Base-by-base conservation (phyloP, 2,113 vertebrate species). In the Catharus bicknelli region DNA sequence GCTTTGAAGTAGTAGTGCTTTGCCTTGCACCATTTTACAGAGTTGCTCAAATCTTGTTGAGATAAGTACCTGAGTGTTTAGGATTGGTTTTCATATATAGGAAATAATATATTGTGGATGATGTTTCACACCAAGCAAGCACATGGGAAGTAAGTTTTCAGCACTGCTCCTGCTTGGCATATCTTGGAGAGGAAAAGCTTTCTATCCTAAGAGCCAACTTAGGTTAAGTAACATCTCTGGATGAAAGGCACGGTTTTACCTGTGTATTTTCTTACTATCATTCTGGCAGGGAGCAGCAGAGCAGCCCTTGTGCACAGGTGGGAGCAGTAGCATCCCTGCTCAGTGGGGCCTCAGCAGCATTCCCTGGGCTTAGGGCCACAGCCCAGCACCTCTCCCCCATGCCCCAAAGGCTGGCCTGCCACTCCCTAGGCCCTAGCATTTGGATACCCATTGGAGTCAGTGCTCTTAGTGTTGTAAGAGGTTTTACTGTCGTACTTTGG, bases 341-440 rank as follows among this genome's bases (percentile, higher is more conserved):
- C 18, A 16, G 1, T 2, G 7, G 10, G 36, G 12, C 0, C 1
- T 51, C 27, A 34, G 34, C 47, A 53, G 72, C 9, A 3, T 32
- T 64, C 50, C 16, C 59, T 5, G 57, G 14, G 18, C 11, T 53
- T 9, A 2, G 1, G 2, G 8, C 54, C 47, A 3, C 8, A 3
- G 53, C 66, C 34, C 32, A 9, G 15, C 18, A 1, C 13, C 43
- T 63, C 36, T 68, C 3, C 38, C n/a, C 36, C 7, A 0, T 5
- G 1, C 8, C 29, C 64, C 26, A 16, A 27, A 61, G 53, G 16
- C 38, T 27, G 32, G 14, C 34, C 40, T 36, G 61, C 27, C 12
- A 1, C 57, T 72, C 50, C 7, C 14, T 18, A 4, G 34, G 59
- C 47, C 9, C 51, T 12, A 5, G 13, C 2, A 1, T 38, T 74